Conservation (phyloP, 2,113 vertebrate species). For the Trematomus loennbergii region DNA sequence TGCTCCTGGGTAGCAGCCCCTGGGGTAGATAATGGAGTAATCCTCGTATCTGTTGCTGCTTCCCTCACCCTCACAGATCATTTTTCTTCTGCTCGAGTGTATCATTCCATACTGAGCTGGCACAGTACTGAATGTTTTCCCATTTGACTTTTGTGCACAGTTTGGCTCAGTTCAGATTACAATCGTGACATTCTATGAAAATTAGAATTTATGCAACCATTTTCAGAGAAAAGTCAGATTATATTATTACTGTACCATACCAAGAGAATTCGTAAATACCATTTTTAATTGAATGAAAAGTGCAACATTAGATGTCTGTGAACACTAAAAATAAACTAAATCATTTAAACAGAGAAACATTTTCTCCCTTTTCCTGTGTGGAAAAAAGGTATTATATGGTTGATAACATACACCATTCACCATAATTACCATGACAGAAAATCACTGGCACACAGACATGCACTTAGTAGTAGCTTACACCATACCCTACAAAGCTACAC, state of each 20-base stretch:
- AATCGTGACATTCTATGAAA: constrained; percentile 36
- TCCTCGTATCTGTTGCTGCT: constrained; percentile 84
- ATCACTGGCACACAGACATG: constrained; percentile 11
- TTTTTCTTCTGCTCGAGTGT: constrained; percentile 66
- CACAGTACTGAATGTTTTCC: constrained; percentile 56
- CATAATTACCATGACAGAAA: neutral
- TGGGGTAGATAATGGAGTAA: constrained; percentile 81
- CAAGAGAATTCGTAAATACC: neutral
- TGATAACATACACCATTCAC: neutral
- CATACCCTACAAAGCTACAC: constrained; percentile 27
- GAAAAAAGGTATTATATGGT: neutral
- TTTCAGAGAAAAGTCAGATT: constrained; percentile 23
- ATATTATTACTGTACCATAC: neutral
- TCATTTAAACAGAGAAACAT: neutral
- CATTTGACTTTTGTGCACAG: constrained; percentile 54
- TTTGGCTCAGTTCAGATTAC: constrained; percentile 57
- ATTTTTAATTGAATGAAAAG: constrained; percentile 3
- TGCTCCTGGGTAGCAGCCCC: constrained; percentile 73
- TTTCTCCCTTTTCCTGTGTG: neutral
- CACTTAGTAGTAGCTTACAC: neutral
- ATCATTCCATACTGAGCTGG: constrained; percentile 64
- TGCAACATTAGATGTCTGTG: neutral
- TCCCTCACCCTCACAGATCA: constrained; percentile 64
- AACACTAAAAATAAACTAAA: no score
- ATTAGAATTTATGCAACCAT: constrained; percentile 1